These are phyloP conservation scores for Nothobranchius kuhntae DNA, from an alignment of 2,113 vertebrate genomes.

Conservation along the genomic window DNA sequence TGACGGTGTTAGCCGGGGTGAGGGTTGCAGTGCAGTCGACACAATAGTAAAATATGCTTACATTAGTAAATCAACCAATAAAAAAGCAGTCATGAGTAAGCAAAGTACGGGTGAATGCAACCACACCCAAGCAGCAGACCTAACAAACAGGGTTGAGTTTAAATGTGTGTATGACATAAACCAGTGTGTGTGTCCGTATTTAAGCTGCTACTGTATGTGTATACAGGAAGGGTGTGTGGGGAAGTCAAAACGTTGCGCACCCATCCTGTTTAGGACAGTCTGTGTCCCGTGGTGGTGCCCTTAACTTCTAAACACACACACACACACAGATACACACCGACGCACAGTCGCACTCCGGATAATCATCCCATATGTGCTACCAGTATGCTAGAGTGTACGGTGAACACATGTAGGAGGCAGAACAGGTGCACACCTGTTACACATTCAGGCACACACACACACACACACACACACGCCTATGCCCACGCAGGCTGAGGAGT, in stretches of 20 bases:
- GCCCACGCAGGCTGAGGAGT: conserved; percentile 23
- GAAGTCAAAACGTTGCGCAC: conserved; percentile 80
- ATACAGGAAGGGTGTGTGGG: conserved; percentile 83
- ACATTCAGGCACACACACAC: conserved; percentile 2
- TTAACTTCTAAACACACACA: conserved; percentile 54
- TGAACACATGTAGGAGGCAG: conserved; percentile 40
- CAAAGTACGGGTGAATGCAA: conserved; percentile 32
- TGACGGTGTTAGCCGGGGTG: conserved; percentile 51
- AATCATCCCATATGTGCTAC: conserved; percentile 61
- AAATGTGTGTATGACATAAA: conserved; percentile 16
- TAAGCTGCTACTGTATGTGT: conserved; percentile 71
- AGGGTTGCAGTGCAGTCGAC: conserved; percentile 34
- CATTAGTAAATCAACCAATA: conserved; percentile 33
- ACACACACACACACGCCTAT: neutral
- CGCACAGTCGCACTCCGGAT: conserved; percentile 37
- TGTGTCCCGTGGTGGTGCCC: conserved; percentile 72
- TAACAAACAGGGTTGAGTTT: conserved; percentile 4
- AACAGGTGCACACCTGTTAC: conserved; percentile 76
- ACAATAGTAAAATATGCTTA: conserved; percentile 33
- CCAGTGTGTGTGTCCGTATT: conserved; percentile 31
- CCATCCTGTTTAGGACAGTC: conserved; percentile 84
- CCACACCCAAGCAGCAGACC: conserved; percentile 43
- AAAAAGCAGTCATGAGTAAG: conserved; percentile 53
- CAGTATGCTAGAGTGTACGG: conserved; percentile 38
- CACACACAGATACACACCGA: conserved; percentile 4